Conservation (phyloP, 2,888 invertebrate genomes). For the Papilio elwesi region DNA sequence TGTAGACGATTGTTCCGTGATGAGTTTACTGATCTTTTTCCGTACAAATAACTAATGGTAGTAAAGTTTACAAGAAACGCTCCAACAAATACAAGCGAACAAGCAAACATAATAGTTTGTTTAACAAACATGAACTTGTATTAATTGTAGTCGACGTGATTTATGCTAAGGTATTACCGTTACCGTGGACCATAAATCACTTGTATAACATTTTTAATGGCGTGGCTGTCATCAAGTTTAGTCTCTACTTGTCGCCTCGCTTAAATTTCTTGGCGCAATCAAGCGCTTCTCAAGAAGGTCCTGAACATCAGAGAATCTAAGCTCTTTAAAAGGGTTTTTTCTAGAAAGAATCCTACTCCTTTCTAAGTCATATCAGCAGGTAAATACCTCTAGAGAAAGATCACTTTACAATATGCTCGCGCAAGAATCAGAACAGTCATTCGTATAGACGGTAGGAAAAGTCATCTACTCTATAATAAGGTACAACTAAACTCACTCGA, state of each 20-base stretch:
- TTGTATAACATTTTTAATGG: neutral
- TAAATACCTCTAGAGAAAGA: no score
- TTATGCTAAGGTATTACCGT: constrained; percentile 2
- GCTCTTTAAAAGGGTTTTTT: no score
- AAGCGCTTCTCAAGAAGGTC: no score
- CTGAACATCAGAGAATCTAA: no score
- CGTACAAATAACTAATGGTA: neutral
- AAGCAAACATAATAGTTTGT: neutral
- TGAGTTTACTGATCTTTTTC: constrained; percentile 1
- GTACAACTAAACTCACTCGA: no score
- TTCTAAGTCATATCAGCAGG: no score
- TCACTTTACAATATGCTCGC: no score
- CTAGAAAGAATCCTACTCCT: no score
- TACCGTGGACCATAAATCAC: constrained; percentile 7
- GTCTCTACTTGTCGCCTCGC: neutral
- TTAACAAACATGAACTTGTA: neutral
- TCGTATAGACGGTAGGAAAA: no score
- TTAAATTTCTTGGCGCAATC: no score
- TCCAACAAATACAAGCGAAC: constrained; percentile 5
- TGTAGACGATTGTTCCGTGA: neutral
- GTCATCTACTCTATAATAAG: no score
- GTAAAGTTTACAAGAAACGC: constrained; percentile 1
- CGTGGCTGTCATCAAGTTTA: neutral
- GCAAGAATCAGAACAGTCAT: no score
- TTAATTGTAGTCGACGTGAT: neutral